These are phyloP conservation scores for Charina bottae DNA, from an alignment of 2,113 vertebrate species.

Conservation along the genomic window DNA sequence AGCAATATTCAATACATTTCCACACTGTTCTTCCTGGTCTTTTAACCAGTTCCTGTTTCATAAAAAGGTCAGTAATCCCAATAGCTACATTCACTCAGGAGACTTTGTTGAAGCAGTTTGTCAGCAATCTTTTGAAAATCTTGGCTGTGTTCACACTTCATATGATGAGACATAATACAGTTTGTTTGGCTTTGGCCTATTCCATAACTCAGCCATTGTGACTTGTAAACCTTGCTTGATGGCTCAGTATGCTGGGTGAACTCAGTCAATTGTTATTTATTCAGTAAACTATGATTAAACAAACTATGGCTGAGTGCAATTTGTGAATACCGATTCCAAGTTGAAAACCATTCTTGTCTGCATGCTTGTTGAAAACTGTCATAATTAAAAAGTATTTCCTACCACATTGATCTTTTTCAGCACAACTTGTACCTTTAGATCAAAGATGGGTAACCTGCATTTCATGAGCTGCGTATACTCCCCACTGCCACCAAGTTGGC, in stretches of 20 bases:
- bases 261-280: neutral
- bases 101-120: neutral
- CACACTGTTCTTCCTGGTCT: neutral
- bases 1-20: neutral
- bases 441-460: neutral
- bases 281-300: neutral
- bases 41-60: neutral
- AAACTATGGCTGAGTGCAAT: neutral
- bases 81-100: neutral
- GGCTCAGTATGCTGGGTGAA: neutral
- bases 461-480: neutral
- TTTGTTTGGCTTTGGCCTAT: neutral
- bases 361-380: neutral
- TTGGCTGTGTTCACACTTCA: neutral
- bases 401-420: neutral
- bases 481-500: neutral
- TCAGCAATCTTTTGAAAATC: neutral
- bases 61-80: neutral
- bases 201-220: neutral
- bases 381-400: neutral
- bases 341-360: neutral
- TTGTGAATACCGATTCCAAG: neutral
- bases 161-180: neutral
- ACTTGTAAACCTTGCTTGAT: neutral
- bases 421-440: neutral